phyloP scores from a whole-genome alignment of 2,113 vertebrate species.

The Saiga tatarica region DNA sequence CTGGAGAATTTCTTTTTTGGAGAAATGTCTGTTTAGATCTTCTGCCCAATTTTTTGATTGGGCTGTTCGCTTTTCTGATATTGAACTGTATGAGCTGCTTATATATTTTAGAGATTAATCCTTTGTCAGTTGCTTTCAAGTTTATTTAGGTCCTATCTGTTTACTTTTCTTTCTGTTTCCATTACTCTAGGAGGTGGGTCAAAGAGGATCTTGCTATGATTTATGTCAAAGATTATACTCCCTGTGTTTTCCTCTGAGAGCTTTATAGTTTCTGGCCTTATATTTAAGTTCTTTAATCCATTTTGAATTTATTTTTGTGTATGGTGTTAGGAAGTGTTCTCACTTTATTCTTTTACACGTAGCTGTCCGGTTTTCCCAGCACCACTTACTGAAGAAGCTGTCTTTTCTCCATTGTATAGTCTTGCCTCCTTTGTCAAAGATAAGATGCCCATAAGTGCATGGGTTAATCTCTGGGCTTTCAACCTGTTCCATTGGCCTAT shows the following conservation, averaged over 20 bases:
- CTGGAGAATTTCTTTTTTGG: neutral
- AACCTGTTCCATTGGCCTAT: neutral
- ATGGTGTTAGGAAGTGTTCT: neutral
- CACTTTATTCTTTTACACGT: neutral
- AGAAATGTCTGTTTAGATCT: neutral
- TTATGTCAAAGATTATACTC: neutral
- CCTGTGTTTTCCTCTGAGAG: neutral
- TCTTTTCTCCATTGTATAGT: neutral
- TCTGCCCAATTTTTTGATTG: neutral
- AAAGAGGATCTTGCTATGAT: neutral
- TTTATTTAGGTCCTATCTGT: neutral
- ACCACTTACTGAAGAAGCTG: neutral
- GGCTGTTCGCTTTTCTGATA: neutral
- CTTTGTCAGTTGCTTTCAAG: neutral
- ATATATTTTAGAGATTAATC: neutral
- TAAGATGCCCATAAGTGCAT: neutral
- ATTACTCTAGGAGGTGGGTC: neutral
- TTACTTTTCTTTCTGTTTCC: neutral
- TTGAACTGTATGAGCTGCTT: neutral
- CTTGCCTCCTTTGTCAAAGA: neutral
- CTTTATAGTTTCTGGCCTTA: neutral
- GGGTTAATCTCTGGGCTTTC: neutral
- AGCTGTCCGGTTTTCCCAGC: neutral
- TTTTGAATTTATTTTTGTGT: neutral
- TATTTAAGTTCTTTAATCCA: neutral